Evolutionary conservation across 2,888 invertebrate genomes (phyloP), one percentile per base, ranked within the genome.

Genomic region (Ochropleura leucogaster): DNA sequence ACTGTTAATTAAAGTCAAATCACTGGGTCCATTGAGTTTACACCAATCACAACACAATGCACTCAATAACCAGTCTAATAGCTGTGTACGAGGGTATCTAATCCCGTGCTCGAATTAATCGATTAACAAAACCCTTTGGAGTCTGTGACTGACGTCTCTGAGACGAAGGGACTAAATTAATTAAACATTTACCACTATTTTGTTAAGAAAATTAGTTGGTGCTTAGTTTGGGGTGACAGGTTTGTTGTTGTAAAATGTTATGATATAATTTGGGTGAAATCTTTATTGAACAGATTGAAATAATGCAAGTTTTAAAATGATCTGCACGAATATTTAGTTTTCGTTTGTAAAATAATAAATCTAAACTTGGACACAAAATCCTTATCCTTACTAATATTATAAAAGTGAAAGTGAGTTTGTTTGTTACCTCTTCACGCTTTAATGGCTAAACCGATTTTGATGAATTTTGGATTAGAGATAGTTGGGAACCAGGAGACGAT

Each of bases 61-160:
- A 49, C n/a, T 68, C n/a, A n/a, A 79, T 51, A 64, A 18, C n/a
- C 4, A 60, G 55, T 64, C 72, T 55, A 79, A 49, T 51, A 16
- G 4, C 6, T 0, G 7, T 18, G 4, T 0, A 42, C n/a, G 44
- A 79, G 49, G 57, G 64, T 72, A 44, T 83, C 1, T 64, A 79
- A 68, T 83, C 46, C 40, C 44, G 49, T 65, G 64, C 5, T 42
- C 20, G 1, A 14, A 30, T 0, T 40, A 49, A 72, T 79, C 59
- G 59, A 80, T 79, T 68, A 72, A 83, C 71, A 44, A 51, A 72
- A 64, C 59, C 64, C 49, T 67, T 79, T 59, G 64, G 59, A 12
- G 42, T 18, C 83, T 82, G 79, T 59, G 44, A 79, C 20, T 79
- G 80, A 79, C 84, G 65, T 72, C 64, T 68, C 67, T 30, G 40